Base-by-base conservation (phyloP, 2,888 invertebrate species). In the Tiliacea citrago region DNA sequence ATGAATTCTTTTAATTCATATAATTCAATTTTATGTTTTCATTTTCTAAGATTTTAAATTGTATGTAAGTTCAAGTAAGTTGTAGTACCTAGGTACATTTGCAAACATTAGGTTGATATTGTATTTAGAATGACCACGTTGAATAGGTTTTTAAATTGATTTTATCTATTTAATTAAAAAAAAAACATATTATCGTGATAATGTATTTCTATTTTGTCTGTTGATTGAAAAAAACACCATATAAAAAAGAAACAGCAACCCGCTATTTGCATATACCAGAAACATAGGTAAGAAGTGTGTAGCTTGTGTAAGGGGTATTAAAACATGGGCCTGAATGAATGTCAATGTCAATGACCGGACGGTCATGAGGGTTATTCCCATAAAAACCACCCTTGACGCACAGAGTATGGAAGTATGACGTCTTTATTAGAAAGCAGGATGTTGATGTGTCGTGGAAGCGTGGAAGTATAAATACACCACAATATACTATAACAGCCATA, bases 391-490 rank as follows among this genome's bases (percentile, higher is more conserved):
- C 42, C 29, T 42, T 49, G 16, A 18, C 1, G n/a, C 29, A 18
- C 39, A 3, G 6, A 60, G 13, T 42, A 51, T 13, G n/a, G 13
- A 13, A 49, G 13, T 8, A 2, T n/a, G 4, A 49, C 13, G 49
- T 29, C 60, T 73, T 42, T 73, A 35, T 45, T 51, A 61, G 74
- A 73, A 60, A 73, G 45, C 4, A 73, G 35, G 35, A 60, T 60
- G 10, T 2, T 35, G 10, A 1, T 73, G n/a, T 51, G 0, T n/a
- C n/a, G n/a, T n/a, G n/a, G n/a, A n/a, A n/a, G n/a, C 29, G 29
- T 29, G 29, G 29, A 29, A 29, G 29, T 29, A 29, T 1, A 29
- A 29, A 29, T 29, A 29, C 29, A 3, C 29, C 3, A 29, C 29
- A 29, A 29, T 29, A 29, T 3, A n/a, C n/a, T n/a, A 29, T 29